These are phyloP conservation scores for Parauchenoglanis ngamensis DNA, from an alignment of 2,797 vertebrate genomes.

Conservation along the genomic window DNA sequence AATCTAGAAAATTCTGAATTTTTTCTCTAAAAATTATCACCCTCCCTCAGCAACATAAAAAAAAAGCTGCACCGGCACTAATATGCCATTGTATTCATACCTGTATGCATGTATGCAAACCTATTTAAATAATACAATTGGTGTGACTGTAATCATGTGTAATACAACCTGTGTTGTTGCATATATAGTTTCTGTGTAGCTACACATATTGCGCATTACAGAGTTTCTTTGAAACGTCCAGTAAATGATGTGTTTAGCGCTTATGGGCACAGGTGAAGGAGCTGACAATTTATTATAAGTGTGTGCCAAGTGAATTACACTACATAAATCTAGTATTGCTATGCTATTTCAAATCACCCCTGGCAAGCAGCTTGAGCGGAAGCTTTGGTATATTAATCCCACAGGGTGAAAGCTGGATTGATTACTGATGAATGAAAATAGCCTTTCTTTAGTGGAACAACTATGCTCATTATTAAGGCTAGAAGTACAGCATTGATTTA, in stretches of 20 bases:
- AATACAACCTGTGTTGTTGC: neutral
- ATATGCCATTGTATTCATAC: no score
- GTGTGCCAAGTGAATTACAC: slow-evolving; percentile 33
- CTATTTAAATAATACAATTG: neutral
- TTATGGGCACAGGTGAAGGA: slow-evolving; percentile 59
- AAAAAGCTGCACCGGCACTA: no score
- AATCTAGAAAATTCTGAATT: no score
- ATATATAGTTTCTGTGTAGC: neutral
- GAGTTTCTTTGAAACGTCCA: neutral
- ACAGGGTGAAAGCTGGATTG: slow-evolving; percentile 45
- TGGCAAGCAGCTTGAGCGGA: slow-evolving; percentile 57
- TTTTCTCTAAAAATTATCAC: no score
- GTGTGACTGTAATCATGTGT: neutral
- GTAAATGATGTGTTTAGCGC: slow-evolving; percentile 46
- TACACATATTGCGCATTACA: neutral
- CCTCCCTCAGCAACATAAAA: no score
- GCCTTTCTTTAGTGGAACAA: slow-evolving; percentile 19
- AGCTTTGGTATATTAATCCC: slow-evolving; percentile 55
- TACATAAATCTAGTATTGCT: slow-evolving; percentile 56
- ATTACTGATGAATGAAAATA: slow-evolving; percentile 56
- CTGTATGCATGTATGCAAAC: neutral
- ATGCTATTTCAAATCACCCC: slow-evolving; percentile 60
- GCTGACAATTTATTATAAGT: slow-evolving; percentile 58
- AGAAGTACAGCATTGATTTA: slow-evolving; percentile 9
- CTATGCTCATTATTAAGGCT: neutral